Percentiles rank a stretch among this genome's conserved stretches.
phyloP scores from a whole-genome alignment of 2,113 vertebrate genomes.

The Anhinga anhinga region DNA sequence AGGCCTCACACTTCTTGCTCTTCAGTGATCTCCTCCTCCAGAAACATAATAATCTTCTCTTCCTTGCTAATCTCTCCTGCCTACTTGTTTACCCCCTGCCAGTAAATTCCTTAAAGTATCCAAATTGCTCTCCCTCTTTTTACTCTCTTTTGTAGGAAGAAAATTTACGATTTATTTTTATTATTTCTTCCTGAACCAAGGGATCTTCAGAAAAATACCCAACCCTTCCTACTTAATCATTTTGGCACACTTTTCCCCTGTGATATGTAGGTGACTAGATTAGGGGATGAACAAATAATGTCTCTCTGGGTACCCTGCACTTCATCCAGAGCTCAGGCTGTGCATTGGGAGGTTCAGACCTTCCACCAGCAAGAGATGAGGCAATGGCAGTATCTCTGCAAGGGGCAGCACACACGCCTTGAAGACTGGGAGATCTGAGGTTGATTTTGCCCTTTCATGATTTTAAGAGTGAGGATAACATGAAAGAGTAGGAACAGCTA shows the following conservation, averaged over 20 bases:
- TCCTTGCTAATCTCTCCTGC: background rate
- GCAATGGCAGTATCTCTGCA: background rate
- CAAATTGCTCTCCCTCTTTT: background rate
- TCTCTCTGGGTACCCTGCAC: background rate
- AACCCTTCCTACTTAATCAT: background rate
- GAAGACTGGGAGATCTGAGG: background rate
- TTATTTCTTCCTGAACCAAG: background rate
- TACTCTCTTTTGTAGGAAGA: background rate
- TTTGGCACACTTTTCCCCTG: background rate
- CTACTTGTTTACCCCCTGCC: background rate
- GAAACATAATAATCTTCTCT: background rate
- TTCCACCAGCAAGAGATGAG: background rate
- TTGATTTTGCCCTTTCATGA: background rate
- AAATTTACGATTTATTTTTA: background rate
- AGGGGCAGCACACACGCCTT: fast-evolving
- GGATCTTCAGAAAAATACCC: background rate
- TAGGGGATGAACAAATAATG: background rate
- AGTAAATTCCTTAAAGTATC: background rate
- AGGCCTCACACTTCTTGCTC: background rate
- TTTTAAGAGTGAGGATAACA: background rate
- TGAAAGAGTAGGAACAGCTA: background rate
- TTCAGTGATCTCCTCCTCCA: background rate
- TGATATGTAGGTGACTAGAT: background rate
- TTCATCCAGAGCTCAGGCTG: background rate
- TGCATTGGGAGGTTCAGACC: background rate